Evolutionary conservation across 2,113 vertebrate species (phyloP), one percentile per base, ranked within the genome.

Genomic region (Plestiodon gilberti): DNA sequence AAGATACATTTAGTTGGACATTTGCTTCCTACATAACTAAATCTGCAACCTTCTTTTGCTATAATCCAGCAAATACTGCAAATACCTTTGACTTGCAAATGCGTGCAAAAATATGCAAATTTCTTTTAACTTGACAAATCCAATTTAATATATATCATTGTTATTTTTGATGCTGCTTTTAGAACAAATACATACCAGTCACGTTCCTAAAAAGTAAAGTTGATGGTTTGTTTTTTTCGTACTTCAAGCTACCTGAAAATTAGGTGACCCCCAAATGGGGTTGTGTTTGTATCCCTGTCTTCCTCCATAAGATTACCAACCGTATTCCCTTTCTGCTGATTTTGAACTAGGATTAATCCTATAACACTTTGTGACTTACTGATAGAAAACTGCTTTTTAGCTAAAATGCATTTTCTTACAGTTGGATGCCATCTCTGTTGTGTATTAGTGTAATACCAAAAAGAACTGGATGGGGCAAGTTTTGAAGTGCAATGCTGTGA

Each of bases 331-430:
- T 92, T 92, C 86, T 95, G 89, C 88, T 91, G 82, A 84, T 83
- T 87, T 67, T 90, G 76, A 87, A 5, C 43, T 81, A 79, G 4
- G 11, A 38, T 80, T 88, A 9, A 89, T 82, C 77, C 79, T 77
- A n/a, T 77, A 7, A 76, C 61, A 79, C 87, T 82, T 87, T 82
- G 74, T 88, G 89, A 78, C 81, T 83, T 93, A 88, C 90, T 85
- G 90, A 83, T 22, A 87, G 43, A 48, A 48, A 48, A 48, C 62
- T 90, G 84, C 83, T 74, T 89, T 92, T 89, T 84, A 89, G 70
- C 84, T 89, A 84, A 75, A 59, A 30, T 62, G 33, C 30, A 30
- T 52, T 78, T 55, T 86, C 23, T 43, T 83, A 62, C 57, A 17
- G n/a, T 40, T 7, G 87, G 43, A 73, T 85, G 17, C 43, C 59